Base-by-base conservation (phyloP, 2,797 vertebrate species). In the Pseudomugil tenellus region DNA sequence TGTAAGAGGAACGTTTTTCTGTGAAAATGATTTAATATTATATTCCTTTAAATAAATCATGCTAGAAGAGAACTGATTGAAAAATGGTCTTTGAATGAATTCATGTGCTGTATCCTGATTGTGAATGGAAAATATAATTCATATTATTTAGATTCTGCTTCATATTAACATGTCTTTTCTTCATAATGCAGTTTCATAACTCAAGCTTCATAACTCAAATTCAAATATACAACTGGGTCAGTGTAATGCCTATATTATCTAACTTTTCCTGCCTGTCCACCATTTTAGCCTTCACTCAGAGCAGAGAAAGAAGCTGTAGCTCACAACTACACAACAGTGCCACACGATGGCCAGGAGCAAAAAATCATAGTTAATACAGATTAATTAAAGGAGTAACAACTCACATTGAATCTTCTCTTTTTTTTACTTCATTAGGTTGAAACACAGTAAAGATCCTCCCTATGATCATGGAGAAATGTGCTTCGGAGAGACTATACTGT, bases 341-440 rank as follows among this genome's bases (percentile, higher is more conserved):
- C 92, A 90, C 90, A 85, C 81, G 56, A 91, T 93, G 93, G 92
- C 66, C 72, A 91, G 77, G 64, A 89, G 63, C 80, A 64, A 74
- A 84, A 84, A 72, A 72, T 35, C 81, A 77, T 48, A 58, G 64
- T 54, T 49, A 56, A 52, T 32, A 21, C n/a, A 58, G 61, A 54
- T 64, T 56, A 63, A 77, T 74, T 61, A 69, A 77, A 74, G 26
- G 43, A 25, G 58, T 51, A 17, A 28, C 55, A 52, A 11, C 21
- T 17, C 41, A 25, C 6, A 12, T n/a, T 25, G 6, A 26, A 16
- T 11, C 23, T 17, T 52, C 14, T 16, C 2, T 17, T 2, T 52
- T 52, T 26, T 16, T 52, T 1, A 52, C 14, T 28, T 28, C 14
- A 52, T 52, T 28, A 6, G 23, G 23, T 25, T 26, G 49, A 26